phyloP scores from a whole-genome alignment of 2,113 vertebrate species.

The Fulmarus glacialis region DNA sequence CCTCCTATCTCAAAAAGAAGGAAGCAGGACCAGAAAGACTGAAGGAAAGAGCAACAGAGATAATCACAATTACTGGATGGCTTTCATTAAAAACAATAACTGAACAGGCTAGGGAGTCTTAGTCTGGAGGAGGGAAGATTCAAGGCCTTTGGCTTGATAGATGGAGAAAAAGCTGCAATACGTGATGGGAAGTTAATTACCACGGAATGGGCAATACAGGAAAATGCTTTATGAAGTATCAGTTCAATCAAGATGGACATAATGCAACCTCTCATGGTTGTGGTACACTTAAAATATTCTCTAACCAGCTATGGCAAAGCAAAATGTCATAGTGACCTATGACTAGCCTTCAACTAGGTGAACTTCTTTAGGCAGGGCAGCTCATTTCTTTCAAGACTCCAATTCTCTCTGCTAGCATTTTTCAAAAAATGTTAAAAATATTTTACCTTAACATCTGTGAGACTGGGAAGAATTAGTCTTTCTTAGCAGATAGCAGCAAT shows the following conservation, averaged over 20 bases:
- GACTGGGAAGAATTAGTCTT: background rate
- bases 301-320: background rate
- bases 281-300: background rate
- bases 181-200: background rate
- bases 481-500: background rate
- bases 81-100: background rate
- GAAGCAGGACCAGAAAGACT: background rate
- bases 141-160: background rate
- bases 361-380: background rate
- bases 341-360: background rate
- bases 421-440: background rate
- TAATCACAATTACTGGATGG: background rate
- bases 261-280: background rate
- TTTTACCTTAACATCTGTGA: background rate
- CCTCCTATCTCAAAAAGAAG: background rate
- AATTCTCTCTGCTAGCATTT: background rate
- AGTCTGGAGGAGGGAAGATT: background rate
- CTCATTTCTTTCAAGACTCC: background rate
- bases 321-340: background rate
- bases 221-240: background rate
- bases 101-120: background rate
- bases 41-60: background rate
- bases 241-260: background rate
- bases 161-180: background rate
- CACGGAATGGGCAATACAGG: background rate